Evolutionary conservation across 2,888 invertebrate species (phyloP).

Genomic region (Camptogramma bilineatum): DNA sequence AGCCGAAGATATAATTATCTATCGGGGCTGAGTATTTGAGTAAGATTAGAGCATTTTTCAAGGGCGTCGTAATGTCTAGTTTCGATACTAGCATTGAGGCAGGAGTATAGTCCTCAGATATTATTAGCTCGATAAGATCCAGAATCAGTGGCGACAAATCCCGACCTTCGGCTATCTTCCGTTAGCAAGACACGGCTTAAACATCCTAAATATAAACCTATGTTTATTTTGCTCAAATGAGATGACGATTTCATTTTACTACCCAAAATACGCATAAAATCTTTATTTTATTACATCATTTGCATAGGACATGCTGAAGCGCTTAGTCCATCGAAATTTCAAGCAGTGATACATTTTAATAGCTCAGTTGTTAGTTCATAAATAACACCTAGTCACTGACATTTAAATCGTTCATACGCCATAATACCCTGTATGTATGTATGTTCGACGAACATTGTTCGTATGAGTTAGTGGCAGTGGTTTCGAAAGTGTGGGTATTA

Average conservation of each 20-base stretch:
- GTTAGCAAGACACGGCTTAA: not conserved
- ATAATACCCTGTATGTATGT: too few species aligned
- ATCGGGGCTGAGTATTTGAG: too few species aligned
- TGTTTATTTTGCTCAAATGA: not conserved
- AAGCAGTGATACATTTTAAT: not conserved
- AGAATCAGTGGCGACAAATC: not conserved
- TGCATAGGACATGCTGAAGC: not conserved
- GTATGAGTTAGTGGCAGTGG: too few species aligned
- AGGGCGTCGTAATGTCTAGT: too few species aligned
- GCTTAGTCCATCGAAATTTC: not conserved
- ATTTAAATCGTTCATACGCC: too few species aligned
- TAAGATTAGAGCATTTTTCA: too few species aligned
- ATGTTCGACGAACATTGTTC: too few species aligned
- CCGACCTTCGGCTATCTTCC: not conserved
- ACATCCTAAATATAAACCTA: not conserved
- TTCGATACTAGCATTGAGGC: too few species aligned
- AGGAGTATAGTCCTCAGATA: not conserved
- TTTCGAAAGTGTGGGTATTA: too few species aligned
- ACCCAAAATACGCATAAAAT: not conserved
- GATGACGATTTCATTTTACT: not conserved
- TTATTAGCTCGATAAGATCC: not conserved
- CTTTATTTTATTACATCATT: not conserved
- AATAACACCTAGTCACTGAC: too few species aligned
- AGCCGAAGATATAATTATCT: too few species aligned
- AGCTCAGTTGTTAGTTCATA: too few species aligned